phyloP scores from a whole-genome alignment of 2,113 vertebrate genomes.

The Corydoras sp. region DNA sequence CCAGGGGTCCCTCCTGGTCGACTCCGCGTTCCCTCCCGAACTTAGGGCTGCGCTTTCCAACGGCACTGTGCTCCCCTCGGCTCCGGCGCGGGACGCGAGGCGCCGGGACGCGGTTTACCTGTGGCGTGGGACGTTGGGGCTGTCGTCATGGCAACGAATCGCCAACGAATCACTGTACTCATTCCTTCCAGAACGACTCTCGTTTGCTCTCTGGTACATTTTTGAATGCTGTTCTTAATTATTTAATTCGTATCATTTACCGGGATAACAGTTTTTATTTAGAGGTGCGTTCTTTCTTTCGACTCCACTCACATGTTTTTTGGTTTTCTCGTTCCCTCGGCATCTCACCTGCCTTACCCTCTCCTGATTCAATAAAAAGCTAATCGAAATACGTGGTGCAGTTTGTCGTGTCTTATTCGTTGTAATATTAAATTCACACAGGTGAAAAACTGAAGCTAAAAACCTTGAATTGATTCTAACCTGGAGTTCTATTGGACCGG shows the following conservation, averaged over 20 bases:
- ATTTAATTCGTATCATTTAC: slow-evolving; percentile 81
- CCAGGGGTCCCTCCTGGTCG: slow-evolving; percentile 43
- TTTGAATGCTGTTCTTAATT: slow-evolving; percentile 87
- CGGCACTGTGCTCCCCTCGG: slow-evolving; percentile 33
- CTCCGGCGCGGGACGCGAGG: slow-evolving; percentile 47
- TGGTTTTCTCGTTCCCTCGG: slow-evolving; percentile 42
- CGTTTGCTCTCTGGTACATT: slow-evolving; percentile 89
- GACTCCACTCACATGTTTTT: slow-evolving; percentile 54
- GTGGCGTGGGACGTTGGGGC: slow-evolving; percentile 57
- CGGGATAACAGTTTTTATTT: slow-evolving; percentile 70
- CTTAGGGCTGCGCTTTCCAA: slow-evolving; percentile 57
- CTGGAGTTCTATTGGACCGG: too few relatives aligned
- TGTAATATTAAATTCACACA: too few relatives aligned
- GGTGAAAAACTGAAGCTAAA: too few relatives aligned
- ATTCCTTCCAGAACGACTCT: slow-evolving; percentile 71
- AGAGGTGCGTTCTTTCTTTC: slow-evolving; percentile 61
- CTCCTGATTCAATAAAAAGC: slow-evolving; percentile 66
- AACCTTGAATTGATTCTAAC: too few relatives aligned
- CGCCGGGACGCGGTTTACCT: slow-evolving; percentile 41
- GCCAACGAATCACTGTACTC: slow-evolving; percentile 77
- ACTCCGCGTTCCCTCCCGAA: slow-evolving; percentile 50
- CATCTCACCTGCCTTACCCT: slow-evolving; percentile 66
- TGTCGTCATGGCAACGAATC: slow-evolving; percentile 56
- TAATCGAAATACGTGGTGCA: slow-evolving; percentile 40
- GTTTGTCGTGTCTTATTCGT: too few relatives aligned